Evolutionary conservation across 1,140 invertebrate species (phyloP).

Genomic region (Tenebrio molitor): DNA sequence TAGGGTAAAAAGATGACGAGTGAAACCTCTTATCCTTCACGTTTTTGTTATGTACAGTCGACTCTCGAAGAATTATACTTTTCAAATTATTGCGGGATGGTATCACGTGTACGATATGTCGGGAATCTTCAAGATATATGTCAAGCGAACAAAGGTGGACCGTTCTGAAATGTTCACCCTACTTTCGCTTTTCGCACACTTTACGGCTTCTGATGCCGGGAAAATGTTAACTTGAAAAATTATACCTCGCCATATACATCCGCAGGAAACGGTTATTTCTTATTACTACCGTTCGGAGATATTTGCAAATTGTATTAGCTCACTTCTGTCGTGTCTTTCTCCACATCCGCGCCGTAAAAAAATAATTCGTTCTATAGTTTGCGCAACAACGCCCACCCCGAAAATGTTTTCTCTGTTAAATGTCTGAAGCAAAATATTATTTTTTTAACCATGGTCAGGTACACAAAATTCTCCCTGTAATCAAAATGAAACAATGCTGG

Average conservation of each 20-base stretch:
- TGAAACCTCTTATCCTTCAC: conserved; percentile 34
- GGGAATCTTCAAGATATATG: conserved; percentile 14
- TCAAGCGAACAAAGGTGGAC: conserved; percentile 22
- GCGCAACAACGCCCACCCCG: no score
- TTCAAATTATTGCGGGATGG: conserved; percentile 24
- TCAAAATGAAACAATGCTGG: no score
- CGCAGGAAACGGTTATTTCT: conserved; percentile 1
- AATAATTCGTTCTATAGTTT: no score
- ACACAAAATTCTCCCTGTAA: no score
- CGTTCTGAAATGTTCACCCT: not conserved
- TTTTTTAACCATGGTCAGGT: no score
- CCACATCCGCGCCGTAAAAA: not conserved
- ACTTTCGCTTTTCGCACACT: conserved; percentile 18
- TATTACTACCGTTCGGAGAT: not conserved
- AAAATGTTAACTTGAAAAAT: conserved; percentile 37
- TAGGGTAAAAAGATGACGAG: conserved; percentile 26
- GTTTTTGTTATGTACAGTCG: conserved; percentile 25
- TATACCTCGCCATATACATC: conserved; percentile 2
- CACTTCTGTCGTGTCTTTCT: not conserved
- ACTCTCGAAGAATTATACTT: conserved; percentile 29
- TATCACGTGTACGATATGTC: conserved; percentile 6
- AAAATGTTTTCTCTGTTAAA: no score
- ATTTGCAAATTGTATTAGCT: conserved; percentile 9
- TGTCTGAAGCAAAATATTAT: no score
- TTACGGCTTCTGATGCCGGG: conserved; percentile 19